Base-by-base conservation (phyloP, 2,888 invertebrate species). In the Caenorhabditis auriculariae region DNA sequence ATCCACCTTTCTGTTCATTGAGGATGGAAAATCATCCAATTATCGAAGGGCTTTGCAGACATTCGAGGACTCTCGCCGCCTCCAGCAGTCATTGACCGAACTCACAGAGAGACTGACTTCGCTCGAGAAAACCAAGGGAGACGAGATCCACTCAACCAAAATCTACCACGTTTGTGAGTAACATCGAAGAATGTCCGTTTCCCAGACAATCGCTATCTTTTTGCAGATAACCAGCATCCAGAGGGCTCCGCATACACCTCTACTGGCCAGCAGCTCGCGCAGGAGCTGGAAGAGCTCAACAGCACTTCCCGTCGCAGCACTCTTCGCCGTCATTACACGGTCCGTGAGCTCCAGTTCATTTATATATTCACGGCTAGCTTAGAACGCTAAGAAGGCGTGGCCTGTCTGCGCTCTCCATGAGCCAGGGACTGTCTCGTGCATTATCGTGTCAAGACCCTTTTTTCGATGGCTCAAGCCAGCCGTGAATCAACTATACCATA, bases 131-230 rank as follows among this genome's bases (percentile, higher is more conserved):
- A 66, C 69, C 35, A 67, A 70, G 56, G 82, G 80, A 47, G 82
- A 81, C 51, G 82, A 81, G 59, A 75, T 81, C 29, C 82, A 81
- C 54, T 76, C 79, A n/a, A 81, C 81, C 3, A 82, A 80, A 66
- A 81, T 81, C 65, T 81, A 82, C 63, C 81, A 81, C 66, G 81
- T 81, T 57, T 81, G 77, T 77, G 58, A 78, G 79, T 76, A n/a
- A n/a, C n/a, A n/a, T n/a, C n/a, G n/a, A n/a, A n/a, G n/a, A n/a
- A n/a, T n/a, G n/a, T n/a, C n/a, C n/a, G n/a, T n/a, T n/a, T n/a
- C n/a, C n/a, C n/a, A n/a, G n/a, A n/a, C n/a, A n/a, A n/a, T n/a
- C n/a, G n/a, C n/a, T n/a, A n/a, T n/a, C n/a, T n/a, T n/a, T n/a
- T 60, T 73, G 19, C 59, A 78, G 77, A 81, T 64, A 81, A 81